A percentile compares a stretch with the other conserved stretches of the same genome.
phyloP scores from a whole-genome alignment of 2,888 invertebrate genomes.

The Oligia strigilis region DNA sequence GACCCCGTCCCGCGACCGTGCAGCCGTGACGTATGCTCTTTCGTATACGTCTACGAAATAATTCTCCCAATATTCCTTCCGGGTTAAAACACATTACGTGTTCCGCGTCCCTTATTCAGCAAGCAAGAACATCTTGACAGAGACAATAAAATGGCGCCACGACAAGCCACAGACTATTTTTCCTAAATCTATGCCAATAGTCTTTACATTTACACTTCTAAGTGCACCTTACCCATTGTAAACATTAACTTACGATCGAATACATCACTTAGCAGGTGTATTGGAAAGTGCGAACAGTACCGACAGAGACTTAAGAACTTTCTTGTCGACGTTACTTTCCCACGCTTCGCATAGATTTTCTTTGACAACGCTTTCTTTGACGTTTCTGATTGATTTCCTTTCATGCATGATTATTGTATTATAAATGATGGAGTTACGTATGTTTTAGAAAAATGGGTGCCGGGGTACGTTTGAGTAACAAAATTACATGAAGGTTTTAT shows the following conservation, averaged over 20 bases:
- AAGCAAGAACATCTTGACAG: background rate
- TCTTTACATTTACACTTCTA: background rate
- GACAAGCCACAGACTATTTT: background rate
- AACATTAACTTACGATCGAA: conserved; percentile 3
- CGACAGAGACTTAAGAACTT: conserved; percentile 30
- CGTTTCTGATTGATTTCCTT: conserved; percentile 37
- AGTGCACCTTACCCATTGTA: conserved; percentile 14
- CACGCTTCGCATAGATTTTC: conserved; percentile 53
- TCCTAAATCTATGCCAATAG: background rate
- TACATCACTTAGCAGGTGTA: conserved; percentile 30
- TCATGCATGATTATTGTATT: conserved; percentile 23
- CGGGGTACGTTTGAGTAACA: background rate
- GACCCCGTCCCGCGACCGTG: background rate
- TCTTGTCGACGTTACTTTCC: conserved; percentile 52
- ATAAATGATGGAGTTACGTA: background rate
- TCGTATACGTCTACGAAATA: too few relatives aligned
- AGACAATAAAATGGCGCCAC: background rate
- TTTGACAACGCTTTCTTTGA: conserved; percentile 46
- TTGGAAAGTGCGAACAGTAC: conserved; percentile 49
- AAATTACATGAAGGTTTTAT: too few relatives aligned
- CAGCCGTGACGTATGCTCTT: background rate
- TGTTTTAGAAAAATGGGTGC: background rate
- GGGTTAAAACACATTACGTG: too few relatives aligned
- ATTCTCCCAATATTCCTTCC: too few relatives aligned
- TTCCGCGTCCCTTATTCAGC: background rate